Conservation (phyloP, 2,797 vertebrate genomes). For the Chromis chromis region DNA sequence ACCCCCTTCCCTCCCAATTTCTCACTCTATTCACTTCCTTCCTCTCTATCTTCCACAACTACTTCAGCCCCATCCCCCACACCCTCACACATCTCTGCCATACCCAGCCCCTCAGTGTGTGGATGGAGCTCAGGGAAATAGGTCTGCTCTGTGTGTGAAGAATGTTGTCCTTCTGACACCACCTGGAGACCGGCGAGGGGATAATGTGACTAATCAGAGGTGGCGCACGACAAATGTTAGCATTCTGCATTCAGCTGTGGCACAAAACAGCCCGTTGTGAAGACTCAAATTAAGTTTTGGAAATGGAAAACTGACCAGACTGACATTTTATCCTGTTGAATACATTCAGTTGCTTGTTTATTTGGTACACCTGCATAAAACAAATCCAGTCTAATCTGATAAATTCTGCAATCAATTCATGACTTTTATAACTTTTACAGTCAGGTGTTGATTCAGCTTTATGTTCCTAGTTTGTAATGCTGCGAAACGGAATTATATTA, state of each 20-base stretch:
- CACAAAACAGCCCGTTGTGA: background rate
- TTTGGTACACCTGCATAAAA: background rate
- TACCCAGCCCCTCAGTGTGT: conserved; percentile 67
- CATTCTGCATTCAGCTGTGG: background rate
- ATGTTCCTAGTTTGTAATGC: background rate
- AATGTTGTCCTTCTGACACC: conserved; percentile 71
- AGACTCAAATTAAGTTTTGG: background rate
- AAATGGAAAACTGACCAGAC: background rate
- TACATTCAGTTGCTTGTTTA: background rate
- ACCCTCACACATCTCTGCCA: conserved; percentile 79
- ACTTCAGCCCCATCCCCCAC: conserved; percentile 79
- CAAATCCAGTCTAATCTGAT: background rate
- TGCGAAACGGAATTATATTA: background rate
- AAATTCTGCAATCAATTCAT: background rate
- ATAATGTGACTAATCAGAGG: conserved; percentile 36
- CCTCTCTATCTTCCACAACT: conserved; percentile 77
- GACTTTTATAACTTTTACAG: background rate
- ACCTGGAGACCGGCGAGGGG: conserved; percentile 74
- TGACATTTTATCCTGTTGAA: background rate
- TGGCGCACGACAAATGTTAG: conserved; percentile 37
- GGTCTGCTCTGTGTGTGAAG: conserved; percentile 49
- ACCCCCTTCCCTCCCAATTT: conserved; percentile 72
- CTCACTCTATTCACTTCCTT: conserved; percentile 83
- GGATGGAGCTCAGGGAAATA: conserved; percentile 71
- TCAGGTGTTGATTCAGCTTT: background rate